A percentile compares a stretch with the other conserved stretches of the same genome.
Conservation (phyloP, 2,888 invertebrate species). For the Kryphioiulus occultus region DNA sequence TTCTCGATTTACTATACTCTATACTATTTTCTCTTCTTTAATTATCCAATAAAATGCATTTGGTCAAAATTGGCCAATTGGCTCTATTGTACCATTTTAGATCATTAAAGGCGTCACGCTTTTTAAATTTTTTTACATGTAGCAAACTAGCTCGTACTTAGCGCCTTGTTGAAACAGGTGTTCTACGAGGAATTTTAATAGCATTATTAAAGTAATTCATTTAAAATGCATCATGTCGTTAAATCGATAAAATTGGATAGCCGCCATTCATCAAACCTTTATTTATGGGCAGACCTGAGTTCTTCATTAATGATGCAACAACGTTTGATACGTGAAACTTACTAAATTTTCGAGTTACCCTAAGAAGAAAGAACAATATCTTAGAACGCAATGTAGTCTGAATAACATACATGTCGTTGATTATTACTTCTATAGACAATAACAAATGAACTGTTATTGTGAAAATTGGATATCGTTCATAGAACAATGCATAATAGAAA, state of each 20-base stretch:
- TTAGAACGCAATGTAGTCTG: too few relatives aligned
- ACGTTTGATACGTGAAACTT: too few relatives aligned
- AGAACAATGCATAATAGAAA: too few relatives aligned
- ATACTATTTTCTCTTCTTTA: neutral
- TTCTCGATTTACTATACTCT: neutral
- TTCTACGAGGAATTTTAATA: neutral
- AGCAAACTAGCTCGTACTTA: neutral
- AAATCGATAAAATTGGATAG: neutral
- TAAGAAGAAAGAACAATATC: too few relatives aligned
- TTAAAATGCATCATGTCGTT: neutral
- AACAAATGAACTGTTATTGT: too few relatives aligned
- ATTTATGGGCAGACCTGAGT: neutral
- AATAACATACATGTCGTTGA: too few relatives aligned
- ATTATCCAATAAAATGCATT: neutral
- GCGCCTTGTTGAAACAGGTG: neutral
- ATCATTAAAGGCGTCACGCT: neutral
- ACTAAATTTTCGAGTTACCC: too few relatives aligned
- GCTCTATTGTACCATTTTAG: neutral
- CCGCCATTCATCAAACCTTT: neutral
- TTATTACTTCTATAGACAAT: too few relatives aligned
- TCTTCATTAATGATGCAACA: too few relatives aligned
- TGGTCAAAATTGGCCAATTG: neutral
- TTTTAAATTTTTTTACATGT: neutral
- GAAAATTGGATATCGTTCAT: too few relatives aligned
- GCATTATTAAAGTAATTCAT: neutral